These are phyloP conservation scores for Bombus vancouverensis DNA, from an alignment of 1,140 invertebrate species.

Conservation along the genomic window DNA sequence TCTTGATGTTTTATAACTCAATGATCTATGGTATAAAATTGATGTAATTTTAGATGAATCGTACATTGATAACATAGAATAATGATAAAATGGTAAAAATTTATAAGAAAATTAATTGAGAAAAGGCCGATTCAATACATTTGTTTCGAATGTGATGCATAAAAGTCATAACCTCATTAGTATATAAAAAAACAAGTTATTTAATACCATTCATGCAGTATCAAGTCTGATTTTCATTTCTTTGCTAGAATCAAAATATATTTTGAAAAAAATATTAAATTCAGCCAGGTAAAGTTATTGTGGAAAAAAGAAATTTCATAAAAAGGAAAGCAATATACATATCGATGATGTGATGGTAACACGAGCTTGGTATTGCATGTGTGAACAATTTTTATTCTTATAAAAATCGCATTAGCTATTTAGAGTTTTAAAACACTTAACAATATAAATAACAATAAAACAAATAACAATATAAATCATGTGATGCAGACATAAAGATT, in stretches of 20 bases:
- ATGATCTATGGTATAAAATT: constrained; percentile 45
- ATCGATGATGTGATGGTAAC: neutral
- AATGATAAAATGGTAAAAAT: neutral
- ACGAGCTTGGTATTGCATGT: neutral
- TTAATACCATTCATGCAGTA: neutral
- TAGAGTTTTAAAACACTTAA: neutral
- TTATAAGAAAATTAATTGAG: neutral
- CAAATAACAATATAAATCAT: neutral
- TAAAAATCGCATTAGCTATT: neutral
- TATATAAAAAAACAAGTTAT: neutral
- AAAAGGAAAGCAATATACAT: neutral
- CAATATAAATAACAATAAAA: no score
- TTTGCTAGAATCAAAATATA: neutral
- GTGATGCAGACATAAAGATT: neutral
- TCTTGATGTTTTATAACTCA: constrained; percentile 53
- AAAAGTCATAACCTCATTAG: constrained; percentile 32
- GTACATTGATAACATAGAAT: neutral
- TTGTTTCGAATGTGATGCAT: neutral
- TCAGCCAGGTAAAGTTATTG: neutral
- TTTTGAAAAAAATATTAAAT: neutral
- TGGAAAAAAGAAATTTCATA: neutral
- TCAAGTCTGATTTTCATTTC: neutral
- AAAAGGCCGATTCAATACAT: neutral
- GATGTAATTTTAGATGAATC: neutral
- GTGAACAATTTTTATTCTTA: constrained; percentile 5